Conservation (phyloP, 1,140 invertebrate genomes). For the Adelges cooleyi region DNA sequence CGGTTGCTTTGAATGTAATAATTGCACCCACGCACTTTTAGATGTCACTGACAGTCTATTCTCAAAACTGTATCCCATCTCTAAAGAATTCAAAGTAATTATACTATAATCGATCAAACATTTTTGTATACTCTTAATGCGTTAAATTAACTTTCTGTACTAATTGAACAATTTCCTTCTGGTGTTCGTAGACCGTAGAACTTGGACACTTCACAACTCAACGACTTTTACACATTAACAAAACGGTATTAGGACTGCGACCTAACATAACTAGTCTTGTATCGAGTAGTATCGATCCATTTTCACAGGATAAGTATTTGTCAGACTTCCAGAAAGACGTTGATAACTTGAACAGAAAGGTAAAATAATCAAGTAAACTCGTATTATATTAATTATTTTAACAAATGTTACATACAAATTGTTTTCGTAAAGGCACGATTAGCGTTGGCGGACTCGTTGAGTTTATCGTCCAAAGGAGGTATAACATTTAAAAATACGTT, state of each 20-base stretch:
- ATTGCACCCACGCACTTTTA: slow-evolving; percentile 74
- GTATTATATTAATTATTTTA: no score
- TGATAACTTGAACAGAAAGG: slow-evolving; percentile 44
- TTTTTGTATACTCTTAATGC: background rate
- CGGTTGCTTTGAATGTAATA: slow-evolving; percentile 73
- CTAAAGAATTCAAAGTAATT: slow-evolving; percentile 54
- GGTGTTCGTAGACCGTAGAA: slow-evolving; percentile 48
- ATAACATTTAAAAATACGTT: slow-evolving; percentile 22
- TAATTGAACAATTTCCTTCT: slow-evolving; percentile 8
- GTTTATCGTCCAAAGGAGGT: slow-evolving; percentile 39
- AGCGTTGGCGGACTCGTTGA: slow-evolving; percentile 38
- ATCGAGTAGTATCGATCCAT: slow-evolving; percentile 50
- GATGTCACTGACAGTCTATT: slow-evolving; percentile 72
- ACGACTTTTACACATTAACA: slow-evolving; percentile 59
- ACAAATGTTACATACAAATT: background rate
- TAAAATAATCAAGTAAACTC: slow-evolving; percentile 39
- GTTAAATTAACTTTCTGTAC: background rate
- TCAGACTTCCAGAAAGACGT: slow-evolving; percentile 41
- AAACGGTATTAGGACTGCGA: slow-evolving; percentile 48
- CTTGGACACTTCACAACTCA: slow-evolving; percentile 66
- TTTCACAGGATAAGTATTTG: slow-evolving; percentile 48
- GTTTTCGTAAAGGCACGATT: background rate
- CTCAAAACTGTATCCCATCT: slow-evolving; percentile 49
- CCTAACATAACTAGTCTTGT: slow-evolving; percentile 55
- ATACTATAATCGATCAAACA: background rate